Evolutionary conservation across 2,888 invertebrate species (phyloP).

Genomic region (Pseudococcus viburni): DNA sequence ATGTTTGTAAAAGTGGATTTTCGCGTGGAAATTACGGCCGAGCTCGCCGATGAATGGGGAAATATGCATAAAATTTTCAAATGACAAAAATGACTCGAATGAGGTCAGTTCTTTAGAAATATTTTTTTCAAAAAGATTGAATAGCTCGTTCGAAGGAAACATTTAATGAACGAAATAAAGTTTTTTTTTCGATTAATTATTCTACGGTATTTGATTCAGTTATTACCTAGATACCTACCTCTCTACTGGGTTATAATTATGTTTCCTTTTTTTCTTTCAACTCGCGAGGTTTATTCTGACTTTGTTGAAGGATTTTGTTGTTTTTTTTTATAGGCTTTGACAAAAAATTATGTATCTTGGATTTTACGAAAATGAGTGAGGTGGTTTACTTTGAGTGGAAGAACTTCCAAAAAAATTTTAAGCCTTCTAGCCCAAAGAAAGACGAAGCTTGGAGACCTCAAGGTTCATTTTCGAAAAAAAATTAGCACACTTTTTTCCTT

Average conservation of each 20-base stretch:
- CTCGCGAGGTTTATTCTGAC: neutral
- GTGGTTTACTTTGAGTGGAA: no score
- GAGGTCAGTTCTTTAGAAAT: constrained; percentile 44
- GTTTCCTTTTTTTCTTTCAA: neutral
- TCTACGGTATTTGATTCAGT: neutral
- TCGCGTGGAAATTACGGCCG: constrained; percentile 27
- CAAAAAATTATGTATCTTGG: no score
- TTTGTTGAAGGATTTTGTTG: neutral
- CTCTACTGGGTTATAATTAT: neutral
- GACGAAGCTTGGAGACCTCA: no score
- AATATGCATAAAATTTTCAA: constrained; percentile 46
- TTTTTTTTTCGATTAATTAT: constrained; percentile 22
- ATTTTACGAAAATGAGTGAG: no score
- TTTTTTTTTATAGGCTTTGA: neutral
- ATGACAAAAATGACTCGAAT: constrained; percentile 40
- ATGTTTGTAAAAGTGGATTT: constrained; percentile 53
- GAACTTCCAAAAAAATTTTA: no score
- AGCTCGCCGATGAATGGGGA: constrained; percentile 18
- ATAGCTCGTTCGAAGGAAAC: constrained; percentile 28
- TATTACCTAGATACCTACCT: neutral
- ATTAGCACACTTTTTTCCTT: no score
- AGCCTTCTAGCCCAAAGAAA: no score
- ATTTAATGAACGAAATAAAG: constrained; percentile 39
- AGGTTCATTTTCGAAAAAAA: no score
- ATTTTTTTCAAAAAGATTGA: neutral